Percentiles rank a stretch among this genome's conserved stretches.
phyloP scores from a whole-genome alignment of 2,797 vertebrate genomes.

The Agapornis canus region DNA sequence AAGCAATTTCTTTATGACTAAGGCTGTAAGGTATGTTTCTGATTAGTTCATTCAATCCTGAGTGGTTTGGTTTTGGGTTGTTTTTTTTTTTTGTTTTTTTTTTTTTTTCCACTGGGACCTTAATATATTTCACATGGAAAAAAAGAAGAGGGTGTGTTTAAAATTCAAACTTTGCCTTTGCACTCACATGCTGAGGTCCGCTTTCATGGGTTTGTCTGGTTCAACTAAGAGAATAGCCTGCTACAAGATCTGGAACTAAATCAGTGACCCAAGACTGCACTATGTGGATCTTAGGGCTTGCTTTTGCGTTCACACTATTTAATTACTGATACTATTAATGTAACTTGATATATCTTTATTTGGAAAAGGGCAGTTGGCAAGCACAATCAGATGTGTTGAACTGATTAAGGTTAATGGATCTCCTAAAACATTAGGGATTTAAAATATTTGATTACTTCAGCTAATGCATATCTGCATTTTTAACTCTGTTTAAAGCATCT shows the following conservation, averaged over 20 bases:
- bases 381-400: conserved; percentile 1
- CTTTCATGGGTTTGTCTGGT: not conserved
- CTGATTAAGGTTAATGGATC: conserved; percentile 39
- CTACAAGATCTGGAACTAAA: not conserved
- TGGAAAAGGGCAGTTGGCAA: conserved; percentile 11
- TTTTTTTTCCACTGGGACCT: not conserved
- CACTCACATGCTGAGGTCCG: not conserved
- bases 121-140: not conserved
- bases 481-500: not conserved
- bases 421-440: not conserved
- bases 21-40: conserved; percentile 1
- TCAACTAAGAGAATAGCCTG: not conserved
- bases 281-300: not conserved
- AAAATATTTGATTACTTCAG: not conserved
- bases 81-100: too few relatives aligned
- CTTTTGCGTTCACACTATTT: not conserved
- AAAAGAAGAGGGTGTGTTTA: not conserved
- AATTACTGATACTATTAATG: conserved; percentile 4
- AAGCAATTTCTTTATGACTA: not conserved
- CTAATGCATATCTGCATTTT: not conserved
- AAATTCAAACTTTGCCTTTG: not conserved
- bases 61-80: not conserved
- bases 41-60: not conserved
- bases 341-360: not conserved
- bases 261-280: not conserved